phyloP scores from a whole-genome alignment of 2,888 invertebrate genomes.

The Pemphredon lugubris region DNA sequence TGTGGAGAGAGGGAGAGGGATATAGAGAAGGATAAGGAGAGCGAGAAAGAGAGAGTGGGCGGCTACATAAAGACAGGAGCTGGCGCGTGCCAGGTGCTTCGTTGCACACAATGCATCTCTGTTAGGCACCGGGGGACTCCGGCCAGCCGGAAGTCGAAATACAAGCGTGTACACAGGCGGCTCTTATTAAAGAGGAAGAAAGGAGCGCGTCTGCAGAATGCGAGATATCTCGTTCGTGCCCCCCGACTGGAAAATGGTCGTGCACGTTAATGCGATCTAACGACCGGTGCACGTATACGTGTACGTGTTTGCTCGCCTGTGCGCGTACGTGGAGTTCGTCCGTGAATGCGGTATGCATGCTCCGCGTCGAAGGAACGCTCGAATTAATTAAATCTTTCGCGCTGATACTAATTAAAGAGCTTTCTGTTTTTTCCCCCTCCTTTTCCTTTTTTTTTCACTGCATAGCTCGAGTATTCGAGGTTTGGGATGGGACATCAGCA shows the following conservation, averaged over 20 bases:
- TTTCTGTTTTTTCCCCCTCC: constrained; percentile 6
- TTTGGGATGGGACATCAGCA: too few relatives aligned
- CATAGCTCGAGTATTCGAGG: too few relatives aligned
- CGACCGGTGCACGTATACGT: constrained; percentile 42
- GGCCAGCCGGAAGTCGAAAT: constrained; percentile 77
- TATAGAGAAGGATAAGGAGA: constrained; percentile 18
- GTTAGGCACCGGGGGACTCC: constrained; percentile 65
- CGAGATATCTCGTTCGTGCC: constrained; percentile 58
- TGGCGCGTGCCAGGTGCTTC: constrained; percentile 80
- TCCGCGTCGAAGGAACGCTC: not conserved
- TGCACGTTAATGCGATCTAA: constrained; percentile 62
- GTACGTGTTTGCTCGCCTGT: too few relatives aligned
- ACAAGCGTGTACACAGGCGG: constrained; percentile 72
- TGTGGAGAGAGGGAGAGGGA: constrained; percentile 30
- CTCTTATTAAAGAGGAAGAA: constrained; percentile 72
- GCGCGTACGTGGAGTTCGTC: too few relatives aligned
- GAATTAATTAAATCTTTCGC: constrained; percentile 50
- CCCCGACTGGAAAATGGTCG: constrained; percentile 59
- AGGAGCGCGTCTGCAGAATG: constrained; percentile 64
- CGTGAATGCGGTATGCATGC: constrained; percentile 24
- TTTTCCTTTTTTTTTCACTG: too few relatives aligned
- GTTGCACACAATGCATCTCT: constrained; percentile 75
- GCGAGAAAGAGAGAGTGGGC: constrained; percentile 54
- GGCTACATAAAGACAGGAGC: constrained; percentile 72
- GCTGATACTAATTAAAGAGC: constrained; percentile 26